These are phyloP conservation scores for Leptopilina boulardi DNA, from an alignment of 1,140 invertebrate species.

Conservation along the genomic window DNA sequence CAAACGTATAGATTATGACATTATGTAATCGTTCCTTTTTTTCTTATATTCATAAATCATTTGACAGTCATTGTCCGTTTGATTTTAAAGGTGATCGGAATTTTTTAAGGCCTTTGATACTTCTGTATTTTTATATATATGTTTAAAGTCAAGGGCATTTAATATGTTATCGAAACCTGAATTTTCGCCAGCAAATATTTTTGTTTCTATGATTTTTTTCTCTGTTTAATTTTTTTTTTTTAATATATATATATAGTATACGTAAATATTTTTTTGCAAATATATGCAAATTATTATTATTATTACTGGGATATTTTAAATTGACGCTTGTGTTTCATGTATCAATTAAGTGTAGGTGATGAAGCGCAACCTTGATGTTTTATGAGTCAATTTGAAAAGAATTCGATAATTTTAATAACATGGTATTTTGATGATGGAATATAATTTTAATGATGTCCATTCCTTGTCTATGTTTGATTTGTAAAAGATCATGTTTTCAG, in stretches of 20 bases:
- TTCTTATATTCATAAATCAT: constrained; percentile 4
- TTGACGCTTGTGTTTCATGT: not conserved
- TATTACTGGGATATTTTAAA: not conserved
- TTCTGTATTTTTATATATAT: not conserved
- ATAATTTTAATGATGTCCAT: constrained; percentile 10
- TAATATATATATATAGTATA: no score
- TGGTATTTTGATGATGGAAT: constrained; percentile 13
- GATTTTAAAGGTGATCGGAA: not conserved
- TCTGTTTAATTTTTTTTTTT: no score
- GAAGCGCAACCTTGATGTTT: not conserved
- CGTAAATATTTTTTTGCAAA: no score
- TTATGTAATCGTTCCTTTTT: constrained; percentile 45
- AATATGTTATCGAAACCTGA: no score
- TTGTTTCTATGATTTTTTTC: no score
- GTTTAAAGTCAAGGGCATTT: constrained; percentile 1
- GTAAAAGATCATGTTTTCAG: not conserved
- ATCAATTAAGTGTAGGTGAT: not conserved
- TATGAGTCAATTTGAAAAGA: constrained; percentile 7
- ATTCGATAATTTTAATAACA: not conserved
- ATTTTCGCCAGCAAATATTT: no score
- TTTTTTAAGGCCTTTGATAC: not conserved
- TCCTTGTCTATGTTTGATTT: constrained; percentile 12
- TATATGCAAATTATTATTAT: no score
- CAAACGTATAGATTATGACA: constrained; percentile 53
- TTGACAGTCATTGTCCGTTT: constrained; percentile 1